Base-by-base conservation (phyloP, 2,113 vertebrate genomes). In the Indicator maculatus region DNA sequence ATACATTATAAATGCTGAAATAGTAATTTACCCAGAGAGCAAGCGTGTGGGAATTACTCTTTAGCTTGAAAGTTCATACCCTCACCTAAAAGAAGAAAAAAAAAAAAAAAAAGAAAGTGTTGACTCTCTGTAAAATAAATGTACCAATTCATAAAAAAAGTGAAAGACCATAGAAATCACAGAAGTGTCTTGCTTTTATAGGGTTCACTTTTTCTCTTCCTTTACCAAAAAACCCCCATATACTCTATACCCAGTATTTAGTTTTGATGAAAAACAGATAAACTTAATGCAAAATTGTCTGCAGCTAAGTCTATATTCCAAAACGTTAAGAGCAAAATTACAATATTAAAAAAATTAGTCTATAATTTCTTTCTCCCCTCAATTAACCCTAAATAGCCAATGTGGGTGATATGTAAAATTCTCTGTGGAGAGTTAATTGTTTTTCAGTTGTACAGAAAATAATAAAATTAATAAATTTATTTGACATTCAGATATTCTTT, bases 191-290 rank as follows among this genome's bases (percentile, higher is more conserved):
- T 74, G 30, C 59, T 61, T 77, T 83, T 39, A 23, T n/a, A 50
- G 3, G 36, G 15, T 39, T 83, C n/a, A n/a, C 1, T 69, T 61
- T 71, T 81, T 63, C 14, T 52, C 6, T 5, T 59, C 3, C 15
- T 3, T 26, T 28, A 38, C 87, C 12, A 10, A 15, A 74, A 81
- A 5, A 45, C 28, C 12, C 12, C 17, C 17, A 24, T 33, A 58
- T 28, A 6, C 3, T 83, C 5, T 65, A 53, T 7, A 75, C 0
- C 2, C 2, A 55, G 56, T 24, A 9, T 3, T 8, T 18, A 2
- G 6, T 30, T 94, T 93, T 94, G 20, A 55, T 50, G 23, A 76
- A 9, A 91, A 91, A 26, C 30, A 0, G 7, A 47, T 3, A 2
- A 3, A 16, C 12, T n/a, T 67, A 33, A 65, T 58, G 5, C 3